phyloP scores from a whole-genome alignment of 2,888 invertebrate genomes.

The Drosophila subquinaria region DNA sequence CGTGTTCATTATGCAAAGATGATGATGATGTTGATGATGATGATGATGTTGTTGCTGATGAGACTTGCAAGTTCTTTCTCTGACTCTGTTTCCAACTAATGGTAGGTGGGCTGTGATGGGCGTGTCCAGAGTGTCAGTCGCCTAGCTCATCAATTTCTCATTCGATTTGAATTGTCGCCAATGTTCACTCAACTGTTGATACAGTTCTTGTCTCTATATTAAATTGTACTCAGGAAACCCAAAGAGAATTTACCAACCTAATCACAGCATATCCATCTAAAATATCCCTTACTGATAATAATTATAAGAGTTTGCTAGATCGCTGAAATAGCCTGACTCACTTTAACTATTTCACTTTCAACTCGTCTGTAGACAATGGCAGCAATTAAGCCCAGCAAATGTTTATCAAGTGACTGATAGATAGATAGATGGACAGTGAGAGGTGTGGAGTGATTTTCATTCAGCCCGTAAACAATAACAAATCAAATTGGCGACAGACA shows the following conservation, averaged over 20 bases:
- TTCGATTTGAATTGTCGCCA: slow-evolving; percentile 65
- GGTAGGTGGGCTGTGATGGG: slow-evolving; percentile 32
- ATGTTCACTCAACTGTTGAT: slow-evolving; percentile 69
- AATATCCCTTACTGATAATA: slow-evolving; percentile 3
- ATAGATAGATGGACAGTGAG: slow-evolving; percentile 17
- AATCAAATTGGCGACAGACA: slow-evolving; percentile 63
- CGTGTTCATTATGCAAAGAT: slow-evolving; percentile 74
- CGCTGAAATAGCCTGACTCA: slow-evolving; percentile 1
- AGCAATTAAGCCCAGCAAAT: slow-evolving; percentile 51
- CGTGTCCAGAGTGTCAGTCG: slow-evolving; percentile 64
- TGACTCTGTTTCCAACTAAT: neutral
- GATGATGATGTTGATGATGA: slow-evolving; percentile 33
- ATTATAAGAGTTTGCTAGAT: neutral
- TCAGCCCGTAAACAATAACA: slow-evolving; percentile 59
- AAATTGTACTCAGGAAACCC: slow-evolving; percentile 22
- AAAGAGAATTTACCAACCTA: neutral
- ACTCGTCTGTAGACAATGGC: slow-evolving; percentile 39
- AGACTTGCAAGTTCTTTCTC: slow-evolving; percentile 30
- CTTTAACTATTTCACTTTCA: slow-evolving; percentile 1
- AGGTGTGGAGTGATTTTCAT: slow-evolving; percentile 14
- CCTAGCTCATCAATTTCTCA: slow-evolving; percentile 79
- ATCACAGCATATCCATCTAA: neutral
- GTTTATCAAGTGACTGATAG: slow-evolving; percentile 42
- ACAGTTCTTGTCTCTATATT: slow-evolving; percentile 49
- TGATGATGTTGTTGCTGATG: slow-evolving; percentile 38